phyloP scores from a whole-genome alignment of 2,888 invertebrate genomes.

The Electrophaes corylata region DNA sequence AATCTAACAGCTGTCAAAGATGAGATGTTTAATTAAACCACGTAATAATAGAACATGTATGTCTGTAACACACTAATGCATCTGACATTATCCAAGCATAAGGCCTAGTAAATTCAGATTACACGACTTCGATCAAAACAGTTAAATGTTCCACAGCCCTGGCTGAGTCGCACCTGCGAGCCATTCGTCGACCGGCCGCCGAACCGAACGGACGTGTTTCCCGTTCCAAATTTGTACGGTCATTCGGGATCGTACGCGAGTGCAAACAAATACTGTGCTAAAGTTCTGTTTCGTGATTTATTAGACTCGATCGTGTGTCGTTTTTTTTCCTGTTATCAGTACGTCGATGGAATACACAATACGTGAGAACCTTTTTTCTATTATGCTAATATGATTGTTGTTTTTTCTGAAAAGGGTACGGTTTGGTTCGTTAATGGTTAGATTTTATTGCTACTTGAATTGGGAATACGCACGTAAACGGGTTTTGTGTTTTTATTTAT shows the following conservation, averaged over 20 bases:
- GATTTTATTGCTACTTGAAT: slow-evolving; percentile 48
- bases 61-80: slow-evolving; percentile 14
- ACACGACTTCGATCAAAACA: slow-evolving; percentile 34
- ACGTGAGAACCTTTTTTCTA: slow-evolving; percentile 64
- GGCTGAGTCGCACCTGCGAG: slow-evolving; percentile 38
- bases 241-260: slow-evolving; percentile 50
- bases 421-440: slow-evolving; percentile 51
- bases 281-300: slow-evolving; percentile 67
- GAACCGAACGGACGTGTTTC: slow-evolving; percentile 53
- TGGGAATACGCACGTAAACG: slow-evolving; percentile 44
- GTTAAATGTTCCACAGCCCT: slow-evolving; percentile 39
- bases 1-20: too few species aligned
- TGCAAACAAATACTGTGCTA: slow-evolving; percentile 60
- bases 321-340: slow-evolving; percentile 48
- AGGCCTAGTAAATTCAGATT: slow-evolving; percentile 34
- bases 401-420: slow-evolving; percentile 45
- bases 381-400: slow-evolving; percentile 53
- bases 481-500: slow-evolving; percentile 43
- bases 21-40: not conserved
- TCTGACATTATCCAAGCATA: slow-evolving; percentile 31
- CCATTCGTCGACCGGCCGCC: slow-evolving; percentile 64
- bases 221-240: slow-evolving; percentile 6
- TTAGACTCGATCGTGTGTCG: slow-evolving; percentile 59
- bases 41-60: not conserved
- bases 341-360: slow-evolving; percentile 61